Evolutionary conservation across 2,888 invertebrate genomes (phyloP).

Genomic region (Timema podura): DNA sequence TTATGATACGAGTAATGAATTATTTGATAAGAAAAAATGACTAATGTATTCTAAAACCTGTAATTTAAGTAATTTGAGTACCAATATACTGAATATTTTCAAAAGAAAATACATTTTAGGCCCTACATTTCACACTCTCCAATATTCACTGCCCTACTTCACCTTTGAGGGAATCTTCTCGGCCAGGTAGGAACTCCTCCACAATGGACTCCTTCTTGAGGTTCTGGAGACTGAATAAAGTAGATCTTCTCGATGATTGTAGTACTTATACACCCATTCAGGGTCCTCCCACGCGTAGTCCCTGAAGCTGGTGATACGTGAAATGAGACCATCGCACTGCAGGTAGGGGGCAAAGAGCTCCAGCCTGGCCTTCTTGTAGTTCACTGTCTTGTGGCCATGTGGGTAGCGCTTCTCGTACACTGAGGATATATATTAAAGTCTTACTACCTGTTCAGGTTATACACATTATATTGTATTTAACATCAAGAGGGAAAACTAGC

Average conservation of each 20-base stretch:
- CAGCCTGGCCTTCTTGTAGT: constrained; percentile 69
- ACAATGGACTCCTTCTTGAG: constrained; percentile 49
- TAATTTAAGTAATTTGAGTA: no score
- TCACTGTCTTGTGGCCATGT: constrained; percentile 55
- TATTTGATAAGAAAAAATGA: no score
- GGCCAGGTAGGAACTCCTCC: constrained; percentile 62
- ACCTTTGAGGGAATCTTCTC: constrained; percentile 68
- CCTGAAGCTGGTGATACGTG: constrained; percentile 56
- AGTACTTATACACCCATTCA: constrained; percentile 55
- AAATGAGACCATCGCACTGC: constrained; percentile 66
- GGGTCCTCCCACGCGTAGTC: constrained; percentile 56
- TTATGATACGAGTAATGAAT: no score
- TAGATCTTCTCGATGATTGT: constrained; percentile 61
- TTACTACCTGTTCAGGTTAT: no score
- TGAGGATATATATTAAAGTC: constrained; percentile 35
- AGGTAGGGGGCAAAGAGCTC: constrained; percentile 77
- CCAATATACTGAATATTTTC: no score
- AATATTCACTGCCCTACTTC: background rate
- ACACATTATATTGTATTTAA: no score
- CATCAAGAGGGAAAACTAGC: no score
- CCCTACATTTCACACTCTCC: no score
- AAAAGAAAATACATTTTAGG: no score
- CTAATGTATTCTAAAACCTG: no score
- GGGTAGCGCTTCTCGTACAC: constrained; percentile 70
- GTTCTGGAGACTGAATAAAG: constrained; percentile 54